These are phyloP conservation scores for Haemorhous mexicanus DNA, from an alignment of 2,113 vertebrate species.

Conservation along the genomic window DNA sequence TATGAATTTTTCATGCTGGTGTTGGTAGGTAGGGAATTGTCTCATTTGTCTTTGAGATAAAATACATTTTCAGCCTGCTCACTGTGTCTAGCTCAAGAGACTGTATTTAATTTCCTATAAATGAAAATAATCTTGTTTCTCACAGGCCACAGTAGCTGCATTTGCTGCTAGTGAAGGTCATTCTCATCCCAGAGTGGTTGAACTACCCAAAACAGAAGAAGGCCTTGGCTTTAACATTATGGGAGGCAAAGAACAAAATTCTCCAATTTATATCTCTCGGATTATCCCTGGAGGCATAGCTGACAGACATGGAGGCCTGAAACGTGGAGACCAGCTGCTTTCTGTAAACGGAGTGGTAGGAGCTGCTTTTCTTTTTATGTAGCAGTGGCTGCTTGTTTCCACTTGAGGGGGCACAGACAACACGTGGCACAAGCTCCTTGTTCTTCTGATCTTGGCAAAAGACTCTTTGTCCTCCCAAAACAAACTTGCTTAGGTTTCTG, in stretches of 20 bases:
- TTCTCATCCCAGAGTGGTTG: conserved; percentile 95
- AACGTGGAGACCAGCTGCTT: conserved; percentile 95
- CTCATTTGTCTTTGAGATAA: neutral
- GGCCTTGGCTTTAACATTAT: conserved; percentile 98
- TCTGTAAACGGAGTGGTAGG: conserved; percentile 97
- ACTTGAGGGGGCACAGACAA: conserved; percentile 47
- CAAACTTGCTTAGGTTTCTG: neutral
- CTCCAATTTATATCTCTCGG: conserved; percentile 96
- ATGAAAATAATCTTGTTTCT: neutral
- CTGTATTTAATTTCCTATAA: neutral
- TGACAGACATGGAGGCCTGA: conserved; percentile 93
- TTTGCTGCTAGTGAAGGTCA: conserved; percentile 98
- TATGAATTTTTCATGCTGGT: neutral
- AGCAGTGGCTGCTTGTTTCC: conserved; percentile 52
- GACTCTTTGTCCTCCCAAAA: neutral
- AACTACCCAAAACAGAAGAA: conserved; percentile 97
- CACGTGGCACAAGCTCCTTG: neutral
- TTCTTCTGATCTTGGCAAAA: neutral
- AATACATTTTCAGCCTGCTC: neutral
- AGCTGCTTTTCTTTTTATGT: neutral
- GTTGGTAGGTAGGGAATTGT: neutral
- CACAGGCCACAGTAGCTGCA: conserved; percentile 93
- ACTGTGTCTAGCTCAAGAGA: neutral
- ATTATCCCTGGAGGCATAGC: conserved; percentile 97
- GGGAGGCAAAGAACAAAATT: conserved; percentile 99